Base-by-base conservation (phyloP, 30 jellyfish, hydroid and myxozoan species). In the Hydractinia symbiolongicarpus region DNA sequence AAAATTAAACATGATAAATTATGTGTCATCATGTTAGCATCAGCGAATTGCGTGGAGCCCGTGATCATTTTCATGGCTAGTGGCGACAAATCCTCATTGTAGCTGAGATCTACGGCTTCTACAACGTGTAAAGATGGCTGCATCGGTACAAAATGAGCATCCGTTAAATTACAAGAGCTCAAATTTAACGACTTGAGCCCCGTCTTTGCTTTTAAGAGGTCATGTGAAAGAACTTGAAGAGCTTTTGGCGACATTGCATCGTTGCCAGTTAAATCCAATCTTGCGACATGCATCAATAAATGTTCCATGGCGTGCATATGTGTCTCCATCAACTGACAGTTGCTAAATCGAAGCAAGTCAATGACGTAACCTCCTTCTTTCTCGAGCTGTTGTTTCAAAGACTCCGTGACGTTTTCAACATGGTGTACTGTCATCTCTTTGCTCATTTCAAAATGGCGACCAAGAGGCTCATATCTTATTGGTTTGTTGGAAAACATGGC, bases 51-150 rank as follows among this genome's bases (percentile, higher is more conserved):
- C 40, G 4, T 64, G 9, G 74, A 64, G 6, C 74, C 40, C 1
- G 74, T 64, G 74, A 64, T 64, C 52, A 64, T 64, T 51, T 64
- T 64, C 74, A 64, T 64, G 40, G 74, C 74, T 51, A 64, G 19
- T 13, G 74, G 74, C 7, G 74, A n/a, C 52, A 64, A 51, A 44
- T 64, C 74, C 4, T 64, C 74, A 13, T 64, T 64, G 16, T 64
- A 64, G 40, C 74, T 64, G 52, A 64, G 40, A 4, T 64, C 74
- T 64, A 64, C 19, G 52, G 74, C 0, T 13, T 64, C 74, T 51
- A 64, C 74, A 0, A 64, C 19, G 74, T 64, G 40, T 6, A 64
- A 51, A 51, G 74, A 44, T 51, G 74, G 74, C 17, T 64, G 74
- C 16, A 64, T n/a, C 52, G 19, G 52, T 8, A 64, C 74, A 7